These are phyloP conservation scores for Telenomus remus DNA, from an alignment of 1,140 invertebrate genomes.

Conservation along the genomic window DNA sequence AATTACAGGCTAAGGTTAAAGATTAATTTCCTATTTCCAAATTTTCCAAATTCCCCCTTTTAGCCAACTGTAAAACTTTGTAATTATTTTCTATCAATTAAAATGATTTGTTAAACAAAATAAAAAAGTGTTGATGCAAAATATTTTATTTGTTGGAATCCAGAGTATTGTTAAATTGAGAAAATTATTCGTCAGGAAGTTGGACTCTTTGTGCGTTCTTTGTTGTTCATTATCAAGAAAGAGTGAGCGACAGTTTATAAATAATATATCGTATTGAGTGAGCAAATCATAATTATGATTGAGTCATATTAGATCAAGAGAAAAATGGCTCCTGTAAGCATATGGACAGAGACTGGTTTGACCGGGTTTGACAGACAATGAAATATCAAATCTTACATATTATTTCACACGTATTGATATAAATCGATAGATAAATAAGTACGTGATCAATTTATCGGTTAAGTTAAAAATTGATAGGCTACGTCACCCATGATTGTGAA, in stretches of 20 bases:
- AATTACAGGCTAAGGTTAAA: constrained; percentile 35
- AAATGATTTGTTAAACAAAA: background rate
- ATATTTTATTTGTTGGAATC: no score
- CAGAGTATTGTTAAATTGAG: background rate
- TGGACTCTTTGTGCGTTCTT: constrained; percentile 10
- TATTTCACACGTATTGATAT: constrained; percentile 10
- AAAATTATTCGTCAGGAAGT: constrained; percentile 12
- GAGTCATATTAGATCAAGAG: constrained; percentile 10
- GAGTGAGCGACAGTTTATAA: constrained; percentile 19
- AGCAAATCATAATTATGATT: constrained; percentile 15
- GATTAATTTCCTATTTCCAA: constrained; percentile 31
- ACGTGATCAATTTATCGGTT: constrained; percentile 22
- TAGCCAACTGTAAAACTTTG: no score
- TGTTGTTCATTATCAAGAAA: constrained; percentile 12
- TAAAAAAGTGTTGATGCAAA: no score
- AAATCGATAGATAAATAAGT: constrained; percentile 8
- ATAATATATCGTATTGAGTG: background rate
- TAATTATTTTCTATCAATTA: no score
- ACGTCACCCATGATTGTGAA: background rate
- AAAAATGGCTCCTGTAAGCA: background rate
- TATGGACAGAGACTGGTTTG: no score
- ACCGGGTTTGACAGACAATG: background rate
- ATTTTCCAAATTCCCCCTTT: background rate
- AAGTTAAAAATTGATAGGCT: constrained; percentile 2
- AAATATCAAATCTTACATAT: background rate